Evolutionary conservation across 2,113 vertebrate genomes (phyloP).

Genomic region (Cariama cristata): DNA sequence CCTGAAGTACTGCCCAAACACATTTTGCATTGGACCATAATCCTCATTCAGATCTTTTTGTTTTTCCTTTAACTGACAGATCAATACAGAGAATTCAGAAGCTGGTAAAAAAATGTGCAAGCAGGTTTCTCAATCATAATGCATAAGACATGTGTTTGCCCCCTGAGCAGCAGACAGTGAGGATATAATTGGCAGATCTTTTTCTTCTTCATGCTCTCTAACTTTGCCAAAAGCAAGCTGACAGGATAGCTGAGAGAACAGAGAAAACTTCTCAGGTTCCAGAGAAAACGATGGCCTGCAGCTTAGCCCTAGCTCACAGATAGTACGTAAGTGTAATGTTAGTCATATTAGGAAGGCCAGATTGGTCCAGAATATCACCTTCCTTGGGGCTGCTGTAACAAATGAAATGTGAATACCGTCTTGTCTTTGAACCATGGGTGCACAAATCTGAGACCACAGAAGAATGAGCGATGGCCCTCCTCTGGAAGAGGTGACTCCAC

Average conservation of each 20-base stretch:
- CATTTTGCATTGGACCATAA: background rate
- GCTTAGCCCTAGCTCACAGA: background rate
- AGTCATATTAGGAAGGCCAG: background rate
- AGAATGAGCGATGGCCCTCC: background rate
- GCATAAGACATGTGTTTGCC: background rate
- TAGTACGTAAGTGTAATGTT: background rate
- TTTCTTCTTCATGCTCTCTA: slow-evolving; percentile 21
- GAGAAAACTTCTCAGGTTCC: background rate
- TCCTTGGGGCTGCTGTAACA: background rate
- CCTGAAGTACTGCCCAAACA: background rate
- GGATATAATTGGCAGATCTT: slow-evolving; percentile 31
- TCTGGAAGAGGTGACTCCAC: background rate
- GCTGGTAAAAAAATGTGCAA: background rate
- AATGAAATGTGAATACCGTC: background rate
- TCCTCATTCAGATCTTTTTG: background rate
- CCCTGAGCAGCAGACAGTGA: slow-evolving; percentile 1
- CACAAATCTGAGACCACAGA: background rate
- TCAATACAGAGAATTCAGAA: background rate
- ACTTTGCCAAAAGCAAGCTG: slow-evolving; percentile 30
- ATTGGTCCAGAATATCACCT: background rate
- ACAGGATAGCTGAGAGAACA: background rate
- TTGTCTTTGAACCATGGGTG: background rate
- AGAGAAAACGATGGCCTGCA: background rate
- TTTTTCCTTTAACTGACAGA: background rate
- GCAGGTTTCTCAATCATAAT: slow-evolving; percentile 28